Percentiles rank a stretch among this genome's conserved stretches.
phyloP scores from a whole-genome alignment of 2,888 invertebrate species.

The Horisme vitalbata region DNA sequence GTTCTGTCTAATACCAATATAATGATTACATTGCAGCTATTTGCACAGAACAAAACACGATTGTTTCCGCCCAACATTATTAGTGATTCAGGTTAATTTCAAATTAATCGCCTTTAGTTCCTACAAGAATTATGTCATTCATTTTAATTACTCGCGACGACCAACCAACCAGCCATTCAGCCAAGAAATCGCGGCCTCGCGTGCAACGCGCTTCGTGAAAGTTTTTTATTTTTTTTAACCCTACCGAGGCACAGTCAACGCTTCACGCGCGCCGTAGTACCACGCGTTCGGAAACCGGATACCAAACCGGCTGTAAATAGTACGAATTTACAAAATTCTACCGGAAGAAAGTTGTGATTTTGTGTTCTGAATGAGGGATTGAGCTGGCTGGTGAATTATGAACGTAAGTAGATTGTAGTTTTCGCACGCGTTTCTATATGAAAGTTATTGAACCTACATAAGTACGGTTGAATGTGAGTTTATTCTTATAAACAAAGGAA shows the following conservation, averaged over 20 bases:
- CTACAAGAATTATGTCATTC: constrained; percentile 17
- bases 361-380: constrained; percentile 30
- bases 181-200: constrained; percentile 3
- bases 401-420: constrained; percentile 45
- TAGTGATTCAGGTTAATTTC: constrained; percentile 23
- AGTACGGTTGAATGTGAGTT: background rate
- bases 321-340: constrained; percentile 31
- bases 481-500: constrained; percentile 13
- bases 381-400: constrained; percentile 39
- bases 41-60: background rate
- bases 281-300: constrained; percentile 20
- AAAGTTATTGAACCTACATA: constrained; percentile 14
- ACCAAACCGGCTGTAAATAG: constrained; percentile 21
- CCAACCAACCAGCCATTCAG: too few species aligned
- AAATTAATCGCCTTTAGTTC: constrained; percentile 20
- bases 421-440: constrained; percentile 28
- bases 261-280: constrained; percentile 14
- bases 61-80: constrained; percentile 14
- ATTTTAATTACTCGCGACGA: background rate
- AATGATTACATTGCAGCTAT: background rate
- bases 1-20: too few species aligned
- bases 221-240: constrained; percentile 17
- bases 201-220: constrained; percentile 14
- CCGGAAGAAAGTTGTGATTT: constrained; percentile 37
- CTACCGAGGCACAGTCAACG: constrained; percentile 16